phyloP scores from a whole-genome alignment of 2,888 invertebrate genomes.

The Antheraea assamensis region DNA sequence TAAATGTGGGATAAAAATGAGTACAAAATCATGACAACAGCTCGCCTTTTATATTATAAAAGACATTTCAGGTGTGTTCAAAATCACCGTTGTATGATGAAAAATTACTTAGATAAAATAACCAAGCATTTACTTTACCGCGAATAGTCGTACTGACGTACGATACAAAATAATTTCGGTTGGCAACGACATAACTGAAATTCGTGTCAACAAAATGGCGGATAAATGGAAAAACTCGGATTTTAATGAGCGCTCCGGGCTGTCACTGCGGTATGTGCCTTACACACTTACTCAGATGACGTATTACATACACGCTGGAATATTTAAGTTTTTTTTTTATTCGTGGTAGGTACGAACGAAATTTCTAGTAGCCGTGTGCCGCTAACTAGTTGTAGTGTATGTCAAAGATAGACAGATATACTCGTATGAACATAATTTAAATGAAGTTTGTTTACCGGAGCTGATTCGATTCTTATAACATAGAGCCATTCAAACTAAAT shows the following conservation, averaged over 20 bases:
- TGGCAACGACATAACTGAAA: slow-evolving; percentile 25
- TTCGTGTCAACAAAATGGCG: slow-evolving; percentile 45
- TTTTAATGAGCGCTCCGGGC: slow-evolving; percentile 59
- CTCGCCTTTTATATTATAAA: too few species aligned
- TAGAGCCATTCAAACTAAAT: too few species aligned
- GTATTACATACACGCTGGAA: neutral
- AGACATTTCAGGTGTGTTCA: too few species aligned
- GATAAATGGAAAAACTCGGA: slow-evolving; percentile 53
- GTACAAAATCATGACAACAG: too few species aligned
- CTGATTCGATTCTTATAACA: too few species aligned
- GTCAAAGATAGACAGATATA: too few species aligned
- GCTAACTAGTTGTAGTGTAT: neutral
- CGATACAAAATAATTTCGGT: neutral
- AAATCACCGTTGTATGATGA: too few species aligned
- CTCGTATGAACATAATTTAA: too few species aligned
- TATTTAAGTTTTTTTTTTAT: neutral
- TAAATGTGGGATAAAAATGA: too few species aligned
- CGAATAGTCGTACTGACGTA: neutral
- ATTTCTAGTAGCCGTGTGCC: neutral
- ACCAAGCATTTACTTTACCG: too few species aligned
- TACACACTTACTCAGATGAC: slow-evolving; percentile 4
- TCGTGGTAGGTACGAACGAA: neutral
- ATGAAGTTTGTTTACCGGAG: too few species aligned
- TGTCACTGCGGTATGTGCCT: slow-evolving; percentile 21
- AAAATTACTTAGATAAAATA: too few species aligned